phyloP scores from a whole-genome alignment of 2,888 invertebrate species.

The Poecilus cupreus region DNA sequence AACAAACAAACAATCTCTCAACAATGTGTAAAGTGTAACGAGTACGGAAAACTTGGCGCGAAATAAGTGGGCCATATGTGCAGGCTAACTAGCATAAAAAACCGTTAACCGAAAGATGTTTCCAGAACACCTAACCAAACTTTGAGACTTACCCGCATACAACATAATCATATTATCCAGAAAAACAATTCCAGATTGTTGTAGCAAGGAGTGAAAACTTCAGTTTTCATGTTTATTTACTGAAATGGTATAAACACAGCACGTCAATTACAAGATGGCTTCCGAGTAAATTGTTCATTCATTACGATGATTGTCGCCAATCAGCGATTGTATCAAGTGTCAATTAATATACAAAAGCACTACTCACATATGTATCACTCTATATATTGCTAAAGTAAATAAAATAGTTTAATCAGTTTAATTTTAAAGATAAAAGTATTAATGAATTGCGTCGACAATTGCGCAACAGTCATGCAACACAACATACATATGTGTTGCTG shows the following conservation, averaged over 20 bases:
- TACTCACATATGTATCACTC: conserved; percentile 7
- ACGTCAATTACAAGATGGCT: conserved; percentile 70
- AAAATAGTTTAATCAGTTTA: neutral
- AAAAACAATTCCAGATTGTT: conserved; percentile 29
- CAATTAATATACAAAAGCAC: conserved; percentile 32
- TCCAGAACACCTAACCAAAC: conserved; percentile 45
- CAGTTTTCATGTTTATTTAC: conserved; percentile 71
- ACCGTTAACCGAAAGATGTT: conserved; percentile 47
- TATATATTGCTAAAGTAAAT: conserved; percentile 26
- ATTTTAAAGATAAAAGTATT: conserved; percentile 21
- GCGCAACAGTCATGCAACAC: conserved; percentile 59
- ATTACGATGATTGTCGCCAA: conserved; percentile 1
- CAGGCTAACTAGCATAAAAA: conserved; percentile 48
- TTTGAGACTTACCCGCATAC: conserved; percentile 30
- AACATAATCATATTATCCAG: conserved; percentile 55
- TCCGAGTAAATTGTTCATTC: conserved; percentile 67
- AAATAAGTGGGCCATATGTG: conserved; percentile 57
- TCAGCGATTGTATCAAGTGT: conserved; percentile 26
- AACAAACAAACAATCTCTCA: neutral
- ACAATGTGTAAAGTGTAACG: neutral
- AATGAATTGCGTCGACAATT: conserved; percentile 55
- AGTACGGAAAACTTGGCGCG: conserved; percentile 47
- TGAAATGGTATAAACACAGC: conserved; percentile 66
- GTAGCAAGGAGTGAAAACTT: conserved; percentile 63
- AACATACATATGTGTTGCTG: conserved; percentile 51